These are phyloP conservation scores for Eueides isabella DNA, from an alignment of 1,140 invertebrate genomes.

Conservation along the genomic window DNA sequence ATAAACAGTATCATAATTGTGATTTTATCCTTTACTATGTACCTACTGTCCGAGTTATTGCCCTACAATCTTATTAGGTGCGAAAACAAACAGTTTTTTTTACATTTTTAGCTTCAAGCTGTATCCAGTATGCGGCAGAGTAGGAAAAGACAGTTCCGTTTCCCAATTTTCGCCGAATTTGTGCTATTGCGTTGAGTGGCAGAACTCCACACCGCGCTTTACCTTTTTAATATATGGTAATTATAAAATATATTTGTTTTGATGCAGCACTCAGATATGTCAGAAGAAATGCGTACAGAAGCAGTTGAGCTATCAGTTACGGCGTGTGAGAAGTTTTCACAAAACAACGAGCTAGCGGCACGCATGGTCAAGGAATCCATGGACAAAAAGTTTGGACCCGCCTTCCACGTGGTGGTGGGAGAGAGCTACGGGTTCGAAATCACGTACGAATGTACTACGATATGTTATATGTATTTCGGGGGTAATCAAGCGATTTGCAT, in stretches of 20 bases:
- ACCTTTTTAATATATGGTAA: no score
- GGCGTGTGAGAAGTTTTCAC: conserved; percentile 94
- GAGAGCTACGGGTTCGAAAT: conserved; percentile 97
- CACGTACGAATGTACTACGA: conserved; percentile 93
- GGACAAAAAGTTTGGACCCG: conserved; percentile 96
- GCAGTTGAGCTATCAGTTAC: conserved; percentile 94
- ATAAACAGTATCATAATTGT: no score
- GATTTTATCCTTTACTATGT: no score
- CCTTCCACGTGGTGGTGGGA: conserved; percentile 96
- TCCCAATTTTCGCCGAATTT: no score
- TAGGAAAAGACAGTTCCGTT: no score
- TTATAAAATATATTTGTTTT: conserved; percentile 15
- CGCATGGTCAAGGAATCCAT: conserved; percentile 95
- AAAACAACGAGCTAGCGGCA: conserved; percentile 89
- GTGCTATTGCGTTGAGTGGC: no score
- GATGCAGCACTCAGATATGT: conserved; percentile 92
- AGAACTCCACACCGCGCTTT: no score
- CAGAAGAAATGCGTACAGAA: conserved; percentile 94
- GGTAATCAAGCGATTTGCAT: conserved; percentile 94
- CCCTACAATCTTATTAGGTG: no score
- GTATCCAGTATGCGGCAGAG: no score
- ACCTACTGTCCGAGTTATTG: no score
- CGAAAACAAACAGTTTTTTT: no score
- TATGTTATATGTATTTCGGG: conserved; percentile 96
- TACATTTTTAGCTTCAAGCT: no score